Percentiles rank a stretch among this genome's conserved stretches.
These are phyloP conservation scores for Danio kyathit DNA, from an alignment of 2,797 vertebrate genomes.

Conservation along the genomic window DNA sequence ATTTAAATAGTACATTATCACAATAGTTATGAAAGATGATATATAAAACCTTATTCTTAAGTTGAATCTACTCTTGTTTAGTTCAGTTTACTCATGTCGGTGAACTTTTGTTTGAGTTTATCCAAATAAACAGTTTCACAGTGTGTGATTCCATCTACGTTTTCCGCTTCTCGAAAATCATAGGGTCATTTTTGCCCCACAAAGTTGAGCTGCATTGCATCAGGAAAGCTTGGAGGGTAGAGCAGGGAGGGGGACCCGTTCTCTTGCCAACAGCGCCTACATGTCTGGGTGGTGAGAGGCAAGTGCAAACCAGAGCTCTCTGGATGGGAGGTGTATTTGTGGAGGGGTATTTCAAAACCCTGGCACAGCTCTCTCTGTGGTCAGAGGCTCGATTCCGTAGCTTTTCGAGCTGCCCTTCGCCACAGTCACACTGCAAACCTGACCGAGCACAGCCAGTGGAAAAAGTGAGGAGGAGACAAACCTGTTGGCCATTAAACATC, in stretches of 20 bases:
- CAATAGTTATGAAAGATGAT: no score
- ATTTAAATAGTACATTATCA: no score
- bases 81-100: no score
- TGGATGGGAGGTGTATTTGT: slow-evolving; percentile 54
- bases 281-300: slow-evolving; percentile 59
- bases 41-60: no score
- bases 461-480: slow-evolving; percentile 52
- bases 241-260: slow-evolving; percentile 43
- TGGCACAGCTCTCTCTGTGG: slow-evolving; percentile 58
- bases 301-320: slow-evolving; percentile 46
- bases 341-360: slow-evolving; percentile 62
- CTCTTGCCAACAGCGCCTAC: slow-evolving; percentile 58
- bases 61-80: no score
- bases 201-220: slow-evolving; percentile 32
- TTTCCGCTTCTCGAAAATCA: not conserved
- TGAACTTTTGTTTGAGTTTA: no score
- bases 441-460: slow-evolving; percentile 52
- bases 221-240: slow-evolving; percentile 54
- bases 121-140: no score
- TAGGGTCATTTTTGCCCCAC: slow-evolving; percentile 25
- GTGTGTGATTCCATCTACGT: no score
- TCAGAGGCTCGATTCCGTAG: slow-evolving; percentile 59
- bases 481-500: slow-evolving; percentile 30
- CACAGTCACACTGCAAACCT: slow-evolving; percentile 39
- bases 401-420: slow-evolving; percentile 51